phyloP scores from a whole-genome alignment of 2,113 vertebrate genomes.

The Phalacrocorax pelagicus region DNA sequence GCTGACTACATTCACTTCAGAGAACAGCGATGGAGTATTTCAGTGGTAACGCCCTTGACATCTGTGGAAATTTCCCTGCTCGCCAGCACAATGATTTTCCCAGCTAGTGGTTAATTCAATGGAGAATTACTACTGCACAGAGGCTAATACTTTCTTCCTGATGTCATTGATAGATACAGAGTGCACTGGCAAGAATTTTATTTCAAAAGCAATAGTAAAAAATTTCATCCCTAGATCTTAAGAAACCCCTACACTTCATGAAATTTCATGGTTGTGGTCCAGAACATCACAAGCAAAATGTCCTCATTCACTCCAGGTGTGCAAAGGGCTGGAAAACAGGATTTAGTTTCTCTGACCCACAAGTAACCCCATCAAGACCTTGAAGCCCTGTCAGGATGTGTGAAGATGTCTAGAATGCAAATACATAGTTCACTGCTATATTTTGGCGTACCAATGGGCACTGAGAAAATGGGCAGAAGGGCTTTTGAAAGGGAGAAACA shows the following conservation, averaged over 20 bases:
- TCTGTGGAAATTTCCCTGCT: background rate
- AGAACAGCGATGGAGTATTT: background rate
- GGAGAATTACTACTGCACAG: background rate
- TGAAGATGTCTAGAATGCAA: background rate
- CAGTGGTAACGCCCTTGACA: background rate
- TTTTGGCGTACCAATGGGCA: accelerated
- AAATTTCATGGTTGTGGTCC: background rate
- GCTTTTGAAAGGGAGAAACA: background rate
- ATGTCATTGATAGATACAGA: background rate
- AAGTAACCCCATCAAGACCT: background rate
- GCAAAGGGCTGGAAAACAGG: background rate
- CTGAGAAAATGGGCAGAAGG: background rate
- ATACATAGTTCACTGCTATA: background rate
- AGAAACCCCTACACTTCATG: background rate
- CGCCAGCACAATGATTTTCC: background rate
- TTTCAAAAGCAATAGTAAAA: background rate
- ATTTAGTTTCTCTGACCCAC: background rate
- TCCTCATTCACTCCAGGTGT: background rate
- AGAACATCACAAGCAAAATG: background rate
- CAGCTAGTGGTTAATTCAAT: background rate
- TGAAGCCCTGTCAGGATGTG: background rate
- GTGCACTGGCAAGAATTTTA: background rate
- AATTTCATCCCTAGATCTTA: background rate
- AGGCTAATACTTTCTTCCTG: background rate
- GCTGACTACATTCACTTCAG: background rate